A percentile compares a stretch with the other conserved stretches of the same genome.
Evolutionary conservation across 2,797 vertebrate species (phyloP).

Genomic region (Anguilla marmorata): DNA sequence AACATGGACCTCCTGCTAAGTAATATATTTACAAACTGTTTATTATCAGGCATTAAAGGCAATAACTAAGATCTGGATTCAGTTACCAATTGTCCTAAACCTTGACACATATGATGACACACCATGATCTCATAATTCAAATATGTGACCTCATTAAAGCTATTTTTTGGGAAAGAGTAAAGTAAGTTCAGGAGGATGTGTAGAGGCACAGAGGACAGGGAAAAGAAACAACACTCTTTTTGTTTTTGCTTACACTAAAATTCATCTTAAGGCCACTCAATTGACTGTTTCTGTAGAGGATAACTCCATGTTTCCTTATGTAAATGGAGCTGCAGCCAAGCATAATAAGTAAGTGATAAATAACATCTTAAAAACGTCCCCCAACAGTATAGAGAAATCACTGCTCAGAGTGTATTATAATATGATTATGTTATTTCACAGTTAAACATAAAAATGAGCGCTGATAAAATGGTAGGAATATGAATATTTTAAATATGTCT

Average conservation of each 20-base stretch:
- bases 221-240: conserved; percentile 53
- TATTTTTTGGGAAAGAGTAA: not conserved
- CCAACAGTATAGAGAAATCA: not conserved
- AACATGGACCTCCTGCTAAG: not conserved
- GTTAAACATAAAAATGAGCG: not conserved
- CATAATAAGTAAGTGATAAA: conserved; percentile 34
- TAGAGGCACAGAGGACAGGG: conserved; percentile 38
- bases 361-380: not conserved
- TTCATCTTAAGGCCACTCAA: conserved; percentile 50
- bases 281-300: conserved; percentile 43
- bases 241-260: conserved; percentile 55
- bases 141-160: no score
- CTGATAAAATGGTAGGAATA: not conserved
- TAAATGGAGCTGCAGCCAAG: conserved; percentile 42
- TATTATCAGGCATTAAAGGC: not conserved
- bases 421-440: not conserved
- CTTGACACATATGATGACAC: not conserved
- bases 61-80: not conserved
- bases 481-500: not conserved
- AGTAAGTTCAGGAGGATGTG: conserved; percentile 1
- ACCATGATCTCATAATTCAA: no score
- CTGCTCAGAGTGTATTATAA: not conserved
- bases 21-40: not conserved
- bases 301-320: not conserved
- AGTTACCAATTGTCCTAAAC: not conserved